Evolutionary conservation across 2,797 vertebrate genomes (phyloP).

Genomic region (Ambastaia sidthimunki): DNA sequence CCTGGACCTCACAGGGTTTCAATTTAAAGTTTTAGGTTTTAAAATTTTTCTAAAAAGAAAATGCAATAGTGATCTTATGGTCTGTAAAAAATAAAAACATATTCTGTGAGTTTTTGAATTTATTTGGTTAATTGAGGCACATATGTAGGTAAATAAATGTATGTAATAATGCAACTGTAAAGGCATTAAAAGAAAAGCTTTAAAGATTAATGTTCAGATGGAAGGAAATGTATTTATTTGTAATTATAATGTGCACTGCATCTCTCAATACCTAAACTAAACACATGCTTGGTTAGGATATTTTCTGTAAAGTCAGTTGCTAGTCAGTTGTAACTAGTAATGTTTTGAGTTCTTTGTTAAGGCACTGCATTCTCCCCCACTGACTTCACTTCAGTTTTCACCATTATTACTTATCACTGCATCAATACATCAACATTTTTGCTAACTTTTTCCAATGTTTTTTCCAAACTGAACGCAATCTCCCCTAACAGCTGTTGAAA

Average conservation of each 20-base stretch:
- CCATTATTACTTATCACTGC: background rate
- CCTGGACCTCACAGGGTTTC: conserved; percentile 35
- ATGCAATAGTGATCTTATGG: background rate
- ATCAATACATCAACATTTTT: conserved; percentile 5
- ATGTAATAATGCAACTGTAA: background rate
- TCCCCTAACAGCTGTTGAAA: conserved; percentile 22
- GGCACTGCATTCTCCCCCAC: background rate
- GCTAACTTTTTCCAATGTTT: background rate
- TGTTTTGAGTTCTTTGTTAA: background rate
- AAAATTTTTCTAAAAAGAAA: background rate
- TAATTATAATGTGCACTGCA: background rate
- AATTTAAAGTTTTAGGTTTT: conserved; percentile 8
- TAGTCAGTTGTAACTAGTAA: background rate
- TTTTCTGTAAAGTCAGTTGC: background rate
- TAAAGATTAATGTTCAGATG: background rate
- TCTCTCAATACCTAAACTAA: background rate
- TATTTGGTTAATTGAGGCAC: background rate
- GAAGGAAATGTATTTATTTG: background rate
- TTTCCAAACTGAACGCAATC: conserved; percentile 13
- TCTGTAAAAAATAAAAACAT: background rate
- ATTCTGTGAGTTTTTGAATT: background rate
- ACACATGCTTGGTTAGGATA: background rate
- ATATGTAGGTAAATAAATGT: background rate
- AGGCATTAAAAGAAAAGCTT: background rate
- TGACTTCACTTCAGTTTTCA: conserved; percentile 7